These are phyloP conservation scores for Bucorvus abyssinicus DNA, from an alignment of 2,797 vertebrate genomes.

Conservation along the genomic window DNA sequence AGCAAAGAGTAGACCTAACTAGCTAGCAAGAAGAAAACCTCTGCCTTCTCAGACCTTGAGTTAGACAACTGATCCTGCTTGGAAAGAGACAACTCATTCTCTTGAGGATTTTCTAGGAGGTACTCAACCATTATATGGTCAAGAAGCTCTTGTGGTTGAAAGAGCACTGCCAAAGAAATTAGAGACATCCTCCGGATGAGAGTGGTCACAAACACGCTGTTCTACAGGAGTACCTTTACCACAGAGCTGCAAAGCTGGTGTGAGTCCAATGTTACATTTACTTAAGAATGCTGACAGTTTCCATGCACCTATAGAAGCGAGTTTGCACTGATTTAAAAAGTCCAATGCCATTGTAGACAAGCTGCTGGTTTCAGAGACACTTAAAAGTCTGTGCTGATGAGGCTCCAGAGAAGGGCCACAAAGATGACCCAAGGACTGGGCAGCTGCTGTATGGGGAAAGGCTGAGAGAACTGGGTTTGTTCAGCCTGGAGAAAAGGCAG, in stretches of 20 bases:
- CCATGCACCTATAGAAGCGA: not conserved
- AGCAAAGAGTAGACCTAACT: not conserved
- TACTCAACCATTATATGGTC: not conserved
- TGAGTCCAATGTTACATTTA: not conserved
- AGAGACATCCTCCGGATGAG: not conserved
- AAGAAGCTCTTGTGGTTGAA: not conserved
- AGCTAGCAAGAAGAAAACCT: not conserved
- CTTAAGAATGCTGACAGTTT: not conserved
- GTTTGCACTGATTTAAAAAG: not conserved
- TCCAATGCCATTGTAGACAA: not conserved
- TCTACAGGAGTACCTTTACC: not conserved
- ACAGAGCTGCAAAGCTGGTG: not conserved
- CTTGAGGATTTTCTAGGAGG: not conserved
- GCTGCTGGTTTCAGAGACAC: not conserved
- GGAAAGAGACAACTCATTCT: not conserved
- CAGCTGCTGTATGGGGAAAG: no score
- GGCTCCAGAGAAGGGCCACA: no score
- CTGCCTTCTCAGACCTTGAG: not conserved
- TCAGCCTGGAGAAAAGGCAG: no score
- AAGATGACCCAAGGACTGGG: no score
- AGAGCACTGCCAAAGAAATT: not conserved
- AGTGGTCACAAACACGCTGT: not conserved
- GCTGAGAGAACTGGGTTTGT: no score
- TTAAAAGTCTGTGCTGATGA: not conserved
- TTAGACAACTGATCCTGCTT: not conserved